Evolutionary conservation across 2,888 invertebrate species (phyloP), one percentile per base, ranked within the genome.

Genomic region (Elegia similella): DNA sequence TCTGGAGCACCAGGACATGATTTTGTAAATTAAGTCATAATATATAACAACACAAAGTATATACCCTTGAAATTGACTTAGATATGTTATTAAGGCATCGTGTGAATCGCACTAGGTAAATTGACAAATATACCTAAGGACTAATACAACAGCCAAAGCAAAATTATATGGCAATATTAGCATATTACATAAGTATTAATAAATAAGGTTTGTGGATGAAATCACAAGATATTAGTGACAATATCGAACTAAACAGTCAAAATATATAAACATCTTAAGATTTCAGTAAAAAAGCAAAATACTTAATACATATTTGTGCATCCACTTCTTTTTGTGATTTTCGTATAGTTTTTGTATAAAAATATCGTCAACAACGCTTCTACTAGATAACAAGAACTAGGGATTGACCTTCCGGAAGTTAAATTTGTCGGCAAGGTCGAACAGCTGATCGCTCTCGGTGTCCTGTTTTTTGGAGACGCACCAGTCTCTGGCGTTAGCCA

Each of bases 41-140:
- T 70, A 69, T 69, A 75, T 69, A 50, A 67, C 64, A 78, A 86
- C 81, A 85, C 63, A 84, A 80, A 79, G 70, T 77, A 82, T 75
- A 80, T 80, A 84, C 76, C 80, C 79, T 86, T 78, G 76, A 86
- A 86, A 89, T 88, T 90, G 90, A 91, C 91, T 91, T 91, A 90
- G 91, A 91, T 90, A 88, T 89, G 89, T 89, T 90, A 90, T 85
- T 90, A 91, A 91, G 91, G 91, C 91, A 91, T 86, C 91, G 78
- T 85, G 91, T 91, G 91, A 91, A 91, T 84, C 88, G 90, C 90
- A 85, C 90, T 90, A 86, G 80, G 81, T 83, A 82, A 82, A 79
- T 84, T 80, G 82, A 82, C 80, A 82, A 38, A 79, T 82, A 78
- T 74, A 78, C 77, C 76, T 83, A 86, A 77, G 80, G 82, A 86